Evolutionary conservation across 2,888 invertebrate genomes (phyloP), one percentile per base, ranked within the genome.

Genomic region (Patella depressa): DNA sequence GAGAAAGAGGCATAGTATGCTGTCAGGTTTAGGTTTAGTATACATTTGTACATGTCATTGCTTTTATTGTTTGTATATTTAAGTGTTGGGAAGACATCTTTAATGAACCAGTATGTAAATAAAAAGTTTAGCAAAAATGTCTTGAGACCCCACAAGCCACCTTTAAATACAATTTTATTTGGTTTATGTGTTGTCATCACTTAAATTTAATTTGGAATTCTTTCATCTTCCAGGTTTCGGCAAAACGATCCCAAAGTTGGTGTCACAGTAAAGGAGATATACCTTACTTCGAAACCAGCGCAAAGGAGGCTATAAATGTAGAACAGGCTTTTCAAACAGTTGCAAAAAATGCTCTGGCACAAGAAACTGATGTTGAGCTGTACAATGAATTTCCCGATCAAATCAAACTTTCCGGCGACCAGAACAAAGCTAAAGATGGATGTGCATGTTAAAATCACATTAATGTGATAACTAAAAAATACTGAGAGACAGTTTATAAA

Each of bases 41-140:
- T 45, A 45, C 45, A 45, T 45, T 3, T 34, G n/a, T n/a, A n/a
- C n/a, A n/a, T n/a, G n/a, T 45, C 45, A 45, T 45, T 45, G 45
- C 5, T 45, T 45, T 45, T 7, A 45, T 45, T 45, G 45, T 45
- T 45, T 45, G 45, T 45, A 19, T 53, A 71, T 86, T 88, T 75
- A 85, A 93, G 98, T 87, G 99, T 99, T 81, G 99, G 99, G 70
- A 99, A 99, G 93, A 99, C 99, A 71, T 99, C 99, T 53, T 93
- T 99, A 77, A 99, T 99, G 99, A 99, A 99, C 93, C 99, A 99
- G 93, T 99, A 99, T 94, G 99, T 99, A 87, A 99, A 98, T 93
- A 98, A 98, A 92, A 97, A 99, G 93, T 99, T 99, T 93, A 98
- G 98, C 90, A 99, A 98, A 7, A 45, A 45, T 34, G 45, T 45